A percentile compares a stretch with the other conserved stretches of the same genome.
phyloP scores from a whole-genome alignment of 1,140 invertebrate species.

The Musca vetustissima region DNA sequence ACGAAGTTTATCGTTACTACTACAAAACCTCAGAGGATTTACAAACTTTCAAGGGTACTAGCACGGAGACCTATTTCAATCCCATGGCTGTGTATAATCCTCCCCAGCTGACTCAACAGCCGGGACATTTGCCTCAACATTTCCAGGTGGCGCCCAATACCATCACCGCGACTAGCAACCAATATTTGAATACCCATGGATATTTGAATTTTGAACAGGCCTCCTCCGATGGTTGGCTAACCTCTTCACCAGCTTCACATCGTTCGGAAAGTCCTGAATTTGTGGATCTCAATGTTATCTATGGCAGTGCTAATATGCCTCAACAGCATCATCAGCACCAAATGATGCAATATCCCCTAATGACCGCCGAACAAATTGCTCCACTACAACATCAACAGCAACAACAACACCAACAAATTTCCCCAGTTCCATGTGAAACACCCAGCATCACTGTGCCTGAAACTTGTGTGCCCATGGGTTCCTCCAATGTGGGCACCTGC shows the following conservation, averaged over 20 bases:
- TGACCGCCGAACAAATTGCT: background rate
- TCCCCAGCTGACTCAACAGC: slow-evolving; percentile 8
- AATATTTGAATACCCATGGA: slow-evolving; percentile 44
- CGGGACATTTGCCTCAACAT: slow-evolving; percentile 39
- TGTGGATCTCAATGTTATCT: slow-evolving; percentile 52
- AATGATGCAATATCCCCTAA: background rate
- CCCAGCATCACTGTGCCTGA: background rate
- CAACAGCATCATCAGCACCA: slow-evolving; percentile 15
- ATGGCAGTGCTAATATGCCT: slow-evolving; percentile 28
- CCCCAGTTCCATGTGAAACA: background rate
- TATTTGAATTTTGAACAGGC: slow-evolving; percentile 53
- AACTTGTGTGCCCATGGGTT: slow-evolving; percentile 33
- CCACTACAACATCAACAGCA: background rate
- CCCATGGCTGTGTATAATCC: slow-evolving; percentile 53
- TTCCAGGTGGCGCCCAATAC: slow-evolving; percentile 34
- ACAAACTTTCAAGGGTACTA: slow-evolving; percentile 44
- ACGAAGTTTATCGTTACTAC: slow-evolving; percentile 53
- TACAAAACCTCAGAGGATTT: slow-evolving; percentile 53
- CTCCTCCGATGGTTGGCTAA: slow-evolving; percentile 62
- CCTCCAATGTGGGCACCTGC: slow-evolving; percentile 47
- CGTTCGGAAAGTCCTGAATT: slow-evolving; percentile 61
- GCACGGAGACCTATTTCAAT: slow-evolving; percentile 46
- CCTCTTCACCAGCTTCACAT: slow-evolving; percentile 62
- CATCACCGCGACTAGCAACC: slow-evolving; percentile 36
- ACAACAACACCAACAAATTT: background rate